Conservation (phyloP, 2,797 vertebrate species). For the Melanotaenia parkinsoni region DNA sequence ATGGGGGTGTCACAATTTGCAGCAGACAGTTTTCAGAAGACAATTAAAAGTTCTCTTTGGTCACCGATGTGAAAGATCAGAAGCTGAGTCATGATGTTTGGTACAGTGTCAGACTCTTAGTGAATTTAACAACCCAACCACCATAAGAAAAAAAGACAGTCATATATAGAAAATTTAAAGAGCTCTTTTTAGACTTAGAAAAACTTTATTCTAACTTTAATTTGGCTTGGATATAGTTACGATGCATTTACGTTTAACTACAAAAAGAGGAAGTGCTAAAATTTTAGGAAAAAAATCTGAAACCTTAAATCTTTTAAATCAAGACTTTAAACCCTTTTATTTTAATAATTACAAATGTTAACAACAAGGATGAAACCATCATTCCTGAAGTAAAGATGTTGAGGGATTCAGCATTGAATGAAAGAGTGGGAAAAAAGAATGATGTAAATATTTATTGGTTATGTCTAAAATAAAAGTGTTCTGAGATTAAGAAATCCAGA, state of each 20-base stretch:
- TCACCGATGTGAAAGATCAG: slow-evolving; percentile 12
- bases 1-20: slow-evolving; percentile 18
- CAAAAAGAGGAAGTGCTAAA: not conserved
- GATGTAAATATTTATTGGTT: not conserved
- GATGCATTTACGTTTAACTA: not conserved
- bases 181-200: not conserved
- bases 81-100: slow-evolving; percentile 4
- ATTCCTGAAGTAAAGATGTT: too few relatives aligned
- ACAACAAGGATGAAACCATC: not conserved
- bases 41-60: slow-evolving; percentile 29
- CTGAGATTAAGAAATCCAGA: not conserved
- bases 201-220: not conserved
- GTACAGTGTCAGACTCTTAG: slow-evolving; percentile 2
- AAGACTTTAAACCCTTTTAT: not conserved
- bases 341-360: not conserved
- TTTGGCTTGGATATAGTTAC: not conserved
- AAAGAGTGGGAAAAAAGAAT: too few relatives aligned
- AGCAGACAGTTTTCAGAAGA: slow-evolving; percentile 24
- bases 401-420: too few relatives aligned
- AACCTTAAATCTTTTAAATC: not conserved
- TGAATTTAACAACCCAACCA: not conserved
- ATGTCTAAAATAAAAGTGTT: not conserved
- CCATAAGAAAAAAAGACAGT: not conserved
- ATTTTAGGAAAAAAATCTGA: not conserved
- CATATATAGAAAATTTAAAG: not conserved